Percentiles rank a stretch among this genome's conserved stretches.
Evolutionary conservation across 2,888 invertebrate species (phyloP).

Genomic region (Xanthorhoe designata): DNA sequence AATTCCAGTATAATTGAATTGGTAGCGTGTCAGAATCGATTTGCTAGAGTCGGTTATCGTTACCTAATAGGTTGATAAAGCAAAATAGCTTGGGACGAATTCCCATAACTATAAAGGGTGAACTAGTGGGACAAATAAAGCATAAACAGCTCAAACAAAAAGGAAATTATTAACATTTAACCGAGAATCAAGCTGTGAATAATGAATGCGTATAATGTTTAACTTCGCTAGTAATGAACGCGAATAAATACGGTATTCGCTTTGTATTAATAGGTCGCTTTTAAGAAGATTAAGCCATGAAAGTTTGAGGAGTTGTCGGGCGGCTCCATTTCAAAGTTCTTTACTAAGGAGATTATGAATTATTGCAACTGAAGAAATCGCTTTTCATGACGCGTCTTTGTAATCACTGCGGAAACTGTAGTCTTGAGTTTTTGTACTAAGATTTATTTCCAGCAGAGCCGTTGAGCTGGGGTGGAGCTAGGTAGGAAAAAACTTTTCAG

Average conservation of each 20-base stretch:
- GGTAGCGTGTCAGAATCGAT: slow-evolving; percentile 22
- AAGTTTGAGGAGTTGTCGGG: slow-evolving; percentile 58
- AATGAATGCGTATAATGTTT: slow-evolving; percentile 38
- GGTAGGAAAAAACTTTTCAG: slow-evolving; percentile 10
- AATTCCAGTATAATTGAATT: slow-evolving; percentile 24
- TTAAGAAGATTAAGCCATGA: slow-evolving; percentile 61
- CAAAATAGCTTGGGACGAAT: neutral
- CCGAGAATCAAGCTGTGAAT: slow-evolving; percentile 30
- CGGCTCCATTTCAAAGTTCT: slow-evolving; percentile 50
- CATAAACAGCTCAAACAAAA: slow-evolving; percentile 10
- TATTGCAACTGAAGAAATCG: slow-evolving; percentile 54
- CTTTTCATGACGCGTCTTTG: slow-evolving; percentile 42
- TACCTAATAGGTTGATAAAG: slow-evolving; percentile 2
- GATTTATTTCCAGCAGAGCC: slow-evolving; percentile 17
- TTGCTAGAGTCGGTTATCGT: slow-evolving; percentile 10
- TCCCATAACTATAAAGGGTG: slow-evolving; percentile 1
- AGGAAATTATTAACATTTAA: slow-evolving; percentile 30
- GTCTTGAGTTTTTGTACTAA: slow-evolving; percentile 33
- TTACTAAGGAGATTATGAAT: slow-evolving; percentile 59
- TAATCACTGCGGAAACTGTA: slow-evolving; percentile 45
- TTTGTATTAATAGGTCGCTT: slow-evolving; percentile 60
- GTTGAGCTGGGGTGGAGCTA: slow-evolving; percentile 3
- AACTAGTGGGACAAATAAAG: neutral
- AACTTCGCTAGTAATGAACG: slow-evolving; percentile 44
- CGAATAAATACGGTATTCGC: slow-evolving; percentile 53